Conservation (phyloP, 2,888 invertebrate species). For the Antitype chi region DNA sequence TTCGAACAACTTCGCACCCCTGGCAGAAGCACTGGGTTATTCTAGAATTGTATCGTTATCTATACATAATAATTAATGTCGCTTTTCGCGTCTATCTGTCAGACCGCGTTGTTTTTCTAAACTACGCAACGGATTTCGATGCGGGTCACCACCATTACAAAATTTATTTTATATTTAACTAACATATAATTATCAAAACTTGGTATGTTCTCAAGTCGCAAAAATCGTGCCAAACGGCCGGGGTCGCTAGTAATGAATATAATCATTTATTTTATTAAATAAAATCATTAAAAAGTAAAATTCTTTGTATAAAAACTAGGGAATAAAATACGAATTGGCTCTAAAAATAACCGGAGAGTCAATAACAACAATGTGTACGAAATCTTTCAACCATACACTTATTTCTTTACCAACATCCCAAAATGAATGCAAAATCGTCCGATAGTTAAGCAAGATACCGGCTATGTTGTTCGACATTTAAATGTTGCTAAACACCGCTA, state of each 20-base stretch:
- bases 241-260: too few species aligned
- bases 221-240: too few species aligned
- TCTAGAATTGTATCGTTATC: background rate
- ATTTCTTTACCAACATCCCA: slow-evolving; percentile 32
- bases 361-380: background rate
- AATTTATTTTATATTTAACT: background rate
- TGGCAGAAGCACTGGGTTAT: background rate
- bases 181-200: too few species aligned
- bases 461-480: slow-evolving; percentile 52
- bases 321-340: background rate
- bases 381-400: slow-evolving; percentile 9
- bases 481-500: slow-evolving; percentile 44
- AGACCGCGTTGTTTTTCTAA: background rate
- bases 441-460: slow-evolving; percentile 51
- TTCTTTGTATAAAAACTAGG: too few species aligned
- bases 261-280: too few species aligned
- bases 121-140: background rate
- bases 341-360: background rate
- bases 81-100: background rate
- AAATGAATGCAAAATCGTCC: slow-evolving; percentile 28
- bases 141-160: background rate
- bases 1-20: too few species aligned
- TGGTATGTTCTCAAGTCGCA: too few species aligned
- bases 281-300: too few species aligned
- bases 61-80: background rate